Percentiles rank a stretch among this genome's conserved stretches.
These are phyloP conservation scores for Sesia apiformis DNA, from an alignment of 2,888 invertebrate species.

Conservation along the genomic window DNA sequence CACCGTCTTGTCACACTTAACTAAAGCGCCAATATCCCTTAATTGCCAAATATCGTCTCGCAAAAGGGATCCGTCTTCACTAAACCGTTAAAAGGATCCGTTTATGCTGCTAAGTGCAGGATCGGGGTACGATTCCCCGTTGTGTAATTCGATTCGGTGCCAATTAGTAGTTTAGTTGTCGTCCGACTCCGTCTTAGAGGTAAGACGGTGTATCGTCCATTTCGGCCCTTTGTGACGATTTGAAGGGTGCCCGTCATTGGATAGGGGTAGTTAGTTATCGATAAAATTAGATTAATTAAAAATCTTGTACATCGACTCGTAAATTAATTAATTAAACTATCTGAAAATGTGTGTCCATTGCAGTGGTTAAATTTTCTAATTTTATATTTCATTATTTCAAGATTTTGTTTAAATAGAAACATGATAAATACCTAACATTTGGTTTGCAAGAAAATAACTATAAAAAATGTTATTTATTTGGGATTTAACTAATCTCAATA, in stretches of 20 bases:
- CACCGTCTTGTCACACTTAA: not conserved
- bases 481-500: too few relatives aligned
- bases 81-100: conserved; percentile 73
- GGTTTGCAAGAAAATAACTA: too few relatives aligned
- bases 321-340: too few relatives aligned
- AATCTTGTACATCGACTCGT: too few relatives aligned
- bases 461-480: too few relatives aligned
- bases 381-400: too few relatives aligned
- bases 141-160: conserved; percentile 66
- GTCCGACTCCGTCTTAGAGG: conserved; percentile 41
- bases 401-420: too few relatives aligned
- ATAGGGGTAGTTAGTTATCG: not conserved
- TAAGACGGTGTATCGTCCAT: conserved; percentile 11
- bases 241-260: not conserved
- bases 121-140: conserved; percentile 68
- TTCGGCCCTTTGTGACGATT: not conserved
- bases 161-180: conserved; percentile 69
- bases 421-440: too few relatives aligned
- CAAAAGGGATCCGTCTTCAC: conserved; percentile 62
- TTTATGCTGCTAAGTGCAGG: conserved; percentile 54
- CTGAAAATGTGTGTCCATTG: too few relatives aligned
- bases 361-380: too few relatives aligned
- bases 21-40: conserved; percentile 38
- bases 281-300: not conserved
- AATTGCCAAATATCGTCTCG: conserved; percentile 65